Conservation (phyloP, 2,113 vertebrate species). For the Larimichthys crocea region DNA sequence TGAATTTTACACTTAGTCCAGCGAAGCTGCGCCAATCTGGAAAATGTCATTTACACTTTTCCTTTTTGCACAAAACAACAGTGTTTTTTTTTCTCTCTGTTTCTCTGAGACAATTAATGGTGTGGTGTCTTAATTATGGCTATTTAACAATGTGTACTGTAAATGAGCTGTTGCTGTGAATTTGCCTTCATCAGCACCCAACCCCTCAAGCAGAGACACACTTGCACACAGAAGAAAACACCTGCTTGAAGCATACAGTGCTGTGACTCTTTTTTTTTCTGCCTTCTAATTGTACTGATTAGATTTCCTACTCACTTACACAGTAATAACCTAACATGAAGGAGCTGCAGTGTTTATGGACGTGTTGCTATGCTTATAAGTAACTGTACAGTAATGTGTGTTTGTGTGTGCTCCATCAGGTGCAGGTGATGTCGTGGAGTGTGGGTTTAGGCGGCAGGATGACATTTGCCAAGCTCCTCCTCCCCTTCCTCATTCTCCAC, state of each 20-base stretch:
- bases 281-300: slow-evolving; percentile 29
- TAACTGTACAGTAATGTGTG: slow-evolving; percentile 16
- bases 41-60: slow-evolving; percentile 51
- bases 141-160: slow-evolving; percentile 41
- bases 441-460: slow-evolving; percentile 77
- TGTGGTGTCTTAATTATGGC: slow-evolving; percentile 40
- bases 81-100: neutral
- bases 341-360: slow-evolving; percentile 16
- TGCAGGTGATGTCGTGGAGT: slow-evolving; percentile 79
- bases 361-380: neutral
- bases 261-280: slow-evolving; percentile 6
- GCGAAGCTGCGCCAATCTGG: slow-evolving; percentile 31
- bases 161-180: slow-evolving; percentile 53
- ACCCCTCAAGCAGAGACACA: slow-evolving; percentile 14
- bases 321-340: slow-evolving; percentile 9
- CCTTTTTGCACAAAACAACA: neutral
- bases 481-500: slow-evolving; percentile 78
- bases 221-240: slow-evolving; percentile 28
- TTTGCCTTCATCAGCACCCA: slow-evolving; percentile 22
- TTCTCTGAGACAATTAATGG: slow-evolving; percentile 48
- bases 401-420: slow-evolving; percentile 54
- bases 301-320: slow-evolving; percentile 8
- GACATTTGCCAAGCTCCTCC: slow-evolving; percentile 78
- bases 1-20: slow-evolving; percentile 47
- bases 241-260: slow-evolving; percentile 20